Conservation (phyloP, 2,888 invertebrate genomes). For the Chrysina gloriosa region DNA sequence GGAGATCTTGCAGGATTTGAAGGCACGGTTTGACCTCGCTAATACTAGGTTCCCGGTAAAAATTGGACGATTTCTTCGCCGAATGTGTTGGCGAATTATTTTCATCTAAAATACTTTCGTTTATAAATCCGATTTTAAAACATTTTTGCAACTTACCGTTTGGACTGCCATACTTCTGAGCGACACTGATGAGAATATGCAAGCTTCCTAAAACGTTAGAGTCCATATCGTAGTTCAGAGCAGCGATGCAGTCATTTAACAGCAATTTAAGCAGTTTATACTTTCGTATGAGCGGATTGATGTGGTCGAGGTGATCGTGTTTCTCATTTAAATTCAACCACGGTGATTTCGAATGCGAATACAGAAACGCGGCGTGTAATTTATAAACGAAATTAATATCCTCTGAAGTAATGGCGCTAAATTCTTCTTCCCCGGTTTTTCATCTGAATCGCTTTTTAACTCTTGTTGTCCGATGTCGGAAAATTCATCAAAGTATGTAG, state of each 20-base stretch:
- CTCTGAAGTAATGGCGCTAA: slow-evolving; percentile 63
- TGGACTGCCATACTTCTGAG: slow-evolving; percentile 66
- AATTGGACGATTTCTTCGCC: slow-evolving; percentile 68
- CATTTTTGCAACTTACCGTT: slow-evolving; percentile 47
- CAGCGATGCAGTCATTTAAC: slow-evolving; percentile 67
- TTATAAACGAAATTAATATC: slow-evolving; percentile 72
- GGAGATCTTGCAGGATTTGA: slow-evolving; percentile 76
- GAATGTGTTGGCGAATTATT: slow-evolving; percentile 50
- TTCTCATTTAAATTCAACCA: slow-evolving; percentile 69
- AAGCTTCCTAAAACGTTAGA: slow-evolving; percentile 69
- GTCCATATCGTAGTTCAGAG: slow-evolving; percentile 69
- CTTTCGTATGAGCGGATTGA: slow-evolving; percentile 70
- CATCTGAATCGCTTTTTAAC: slow-evolving; percentile 53
- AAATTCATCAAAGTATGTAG: slow-evolving; percentile 79
- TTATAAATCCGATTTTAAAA: not conserved
- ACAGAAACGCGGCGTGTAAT: slow-evolving; percentile 72
- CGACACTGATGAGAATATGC: slow-evolving; percentile 69
- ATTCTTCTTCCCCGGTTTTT: slow-evolving; percentile 27
- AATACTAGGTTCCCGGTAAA: slow-evolving; percentile 87
- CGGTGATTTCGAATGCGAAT: slow-evolving; percentile 70
- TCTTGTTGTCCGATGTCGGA: slow-evolving; percentile 68
- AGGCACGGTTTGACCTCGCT: slow-evolving; percentile 80
- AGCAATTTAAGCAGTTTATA: slow-evolving; percentile 71
- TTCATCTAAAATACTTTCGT: slow-evolving; percentile 27
- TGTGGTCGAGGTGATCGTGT: slow-evolving; percentile 59